Evolutionary conservation across 2,797 vertebrate genomes (phyloP).

Genomic region (Psittacula echo): DNA sequence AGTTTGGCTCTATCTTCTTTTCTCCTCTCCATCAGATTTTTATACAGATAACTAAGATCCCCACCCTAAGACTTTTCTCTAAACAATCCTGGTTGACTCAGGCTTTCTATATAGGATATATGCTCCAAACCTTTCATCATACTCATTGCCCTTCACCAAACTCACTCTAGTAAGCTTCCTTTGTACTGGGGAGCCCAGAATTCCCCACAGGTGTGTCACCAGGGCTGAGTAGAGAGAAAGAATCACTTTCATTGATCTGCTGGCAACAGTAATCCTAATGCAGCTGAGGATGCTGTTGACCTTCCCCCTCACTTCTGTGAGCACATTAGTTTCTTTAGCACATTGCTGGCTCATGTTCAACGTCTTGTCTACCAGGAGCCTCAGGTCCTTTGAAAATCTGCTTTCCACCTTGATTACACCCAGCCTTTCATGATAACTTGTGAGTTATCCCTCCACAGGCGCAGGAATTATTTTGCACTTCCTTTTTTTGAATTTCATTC

Average conservation of each 20-base stretch:
- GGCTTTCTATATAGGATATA: too few relatives aligned
- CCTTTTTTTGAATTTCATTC: not conserved
- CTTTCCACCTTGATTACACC: not conserved
- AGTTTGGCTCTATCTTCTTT: not conserved
- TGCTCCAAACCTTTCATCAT: not conserved
- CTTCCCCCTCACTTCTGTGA: not conserved
- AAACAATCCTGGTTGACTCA: not conserved
- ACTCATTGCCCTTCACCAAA: not conserved
- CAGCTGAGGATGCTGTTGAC: not conserved
- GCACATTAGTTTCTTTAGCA: not conserved
- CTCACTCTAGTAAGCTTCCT: not conserved
- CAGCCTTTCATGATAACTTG: too few relatives aligned
- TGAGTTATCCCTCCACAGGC: not conserved
- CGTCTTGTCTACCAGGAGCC: not conserved
- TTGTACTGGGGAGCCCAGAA: not conserved
- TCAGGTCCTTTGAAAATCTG: not conserved
- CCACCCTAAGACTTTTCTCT: not conserved
- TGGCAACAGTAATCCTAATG: not conserved
- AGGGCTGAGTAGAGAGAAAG: not conserved
- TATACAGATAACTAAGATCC: not conserved
- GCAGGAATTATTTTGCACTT: not conserved
- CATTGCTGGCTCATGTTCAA: not conserved
- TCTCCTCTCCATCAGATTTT: not conserved
- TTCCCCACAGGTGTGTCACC: not conserved
- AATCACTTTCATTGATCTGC: not conserved